These are phyloP conservation scores for Malurus cyaneus DNA, from an alignment of 2,113 vertebrate genomes.

Conservation along the genomic window DNA sequence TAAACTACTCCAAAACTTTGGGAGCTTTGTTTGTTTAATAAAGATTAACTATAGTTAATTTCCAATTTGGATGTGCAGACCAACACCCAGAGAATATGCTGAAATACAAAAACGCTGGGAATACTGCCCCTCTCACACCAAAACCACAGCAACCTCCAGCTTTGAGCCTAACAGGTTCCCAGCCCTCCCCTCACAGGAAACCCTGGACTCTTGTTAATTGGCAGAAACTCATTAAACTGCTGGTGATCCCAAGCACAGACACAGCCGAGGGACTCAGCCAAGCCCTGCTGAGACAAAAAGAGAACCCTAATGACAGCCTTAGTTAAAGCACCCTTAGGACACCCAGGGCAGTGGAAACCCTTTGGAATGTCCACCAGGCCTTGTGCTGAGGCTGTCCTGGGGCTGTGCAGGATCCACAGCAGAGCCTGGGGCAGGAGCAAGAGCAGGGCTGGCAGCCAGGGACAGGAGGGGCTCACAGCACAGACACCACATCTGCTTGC, in stretches of 20 bases:
- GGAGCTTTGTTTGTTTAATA: not conserved
- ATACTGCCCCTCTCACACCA: not conserved
- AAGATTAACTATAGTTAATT: not conserved
- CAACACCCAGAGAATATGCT: not conserved
- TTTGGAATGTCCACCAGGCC: not conserved
- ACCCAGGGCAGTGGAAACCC: accelerated
- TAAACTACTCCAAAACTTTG: not conserved
- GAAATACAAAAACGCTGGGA: not conserved
- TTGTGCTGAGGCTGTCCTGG: not conserved
- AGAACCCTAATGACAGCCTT: not conserved
- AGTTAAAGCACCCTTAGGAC: not conserved
- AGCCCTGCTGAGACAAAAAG: not conserved
- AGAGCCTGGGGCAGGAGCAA: not conserved
- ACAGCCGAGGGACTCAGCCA: not conserved
- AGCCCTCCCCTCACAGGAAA: not conserved
- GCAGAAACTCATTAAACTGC: not conserved
- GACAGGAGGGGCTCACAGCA: not conserved
- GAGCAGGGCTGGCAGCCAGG: not conserved
- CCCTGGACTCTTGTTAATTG: not conserved
- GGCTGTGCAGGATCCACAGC: not conserved
- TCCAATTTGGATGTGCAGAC: not conserved
- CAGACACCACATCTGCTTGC: not conserved
- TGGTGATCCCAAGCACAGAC: not conserved
- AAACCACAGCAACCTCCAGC: not conserved
- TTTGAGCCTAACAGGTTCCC: not conserved